A percentile compares a stretch with the other conserved stretches of the same genome.
Evolutionary conservation across 2,113 vertebrate species (phyloP).

Genomic region (Phyllopteryx taeniolatus): DNA sequence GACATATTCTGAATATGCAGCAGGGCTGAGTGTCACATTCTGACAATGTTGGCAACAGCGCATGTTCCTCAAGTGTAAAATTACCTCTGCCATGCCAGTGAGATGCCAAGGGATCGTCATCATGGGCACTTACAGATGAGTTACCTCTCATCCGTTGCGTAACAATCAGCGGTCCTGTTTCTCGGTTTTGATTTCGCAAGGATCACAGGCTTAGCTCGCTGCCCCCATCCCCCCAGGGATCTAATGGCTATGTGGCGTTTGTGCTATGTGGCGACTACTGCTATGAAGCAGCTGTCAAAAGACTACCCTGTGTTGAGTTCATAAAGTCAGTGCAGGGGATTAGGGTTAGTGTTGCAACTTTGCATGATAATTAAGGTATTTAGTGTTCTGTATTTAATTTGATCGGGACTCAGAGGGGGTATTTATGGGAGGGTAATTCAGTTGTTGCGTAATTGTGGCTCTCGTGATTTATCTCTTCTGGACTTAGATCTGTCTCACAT

Average conservation of each 20-base stretch:
- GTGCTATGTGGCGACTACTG: conserved; percentile 16
- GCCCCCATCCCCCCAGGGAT: conserved; percentile 4
- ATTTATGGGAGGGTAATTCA: neutral
- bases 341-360: too few relatives aligned
- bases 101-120: conserved; percentile 9
- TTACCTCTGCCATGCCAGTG: neutral
- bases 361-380: too few relatives aligned
- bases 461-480: neutral
- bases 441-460: neutral
- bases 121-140: conserved; percentile 15
- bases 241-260: conserved; percentile 8
- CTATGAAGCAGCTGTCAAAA: neutral
- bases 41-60: neutral
- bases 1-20: too few relatives aligned
- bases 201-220: conserved; percentile 15
- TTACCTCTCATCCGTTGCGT: conserved; percentile 10
- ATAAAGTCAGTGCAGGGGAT: neutral
- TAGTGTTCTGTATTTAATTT: too few relatives aligned
- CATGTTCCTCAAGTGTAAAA: conserved; percentile 8
- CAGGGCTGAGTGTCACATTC: too few relatives aligned
- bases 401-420: too few relatives aligned
- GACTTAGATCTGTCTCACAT: neutral
- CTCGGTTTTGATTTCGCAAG: conserved; percentile 29
- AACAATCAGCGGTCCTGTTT: conserved; percentile 22
- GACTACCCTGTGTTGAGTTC: neutral